phyloP scores from a whole-genome alignment of 1,140 invertebrate species.

The Stenopsyche tienmushanensis region DNA sequence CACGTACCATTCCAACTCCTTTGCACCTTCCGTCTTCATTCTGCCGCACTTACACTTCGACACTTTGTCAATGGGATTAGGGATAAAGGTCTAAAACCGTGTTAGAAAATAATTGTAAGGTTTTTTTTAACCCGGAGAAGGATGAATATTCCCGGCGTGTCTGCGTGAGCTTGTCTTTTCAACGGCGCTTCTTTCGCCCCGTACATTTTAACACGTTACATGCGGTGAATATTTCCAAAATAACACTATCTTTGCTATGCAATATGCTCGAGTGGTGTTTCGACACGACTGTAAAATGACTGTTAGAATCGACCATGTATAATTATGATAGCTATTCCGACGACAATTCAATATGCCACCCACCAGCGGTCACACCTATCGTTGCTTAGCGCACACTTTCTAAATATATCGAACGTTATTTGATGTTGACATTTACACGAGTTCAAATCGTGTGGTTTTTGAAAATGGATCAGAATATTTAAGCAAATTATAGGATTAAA shows the following conservation, averaged over 20 bases:
- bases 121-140: background rate
- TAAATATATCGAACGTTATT: no score
- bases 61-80: constrained; percentile 30
- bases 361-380: background rate
- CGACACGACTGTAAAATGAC: no score
- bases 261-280: no score
- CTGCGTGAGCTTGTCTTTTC: background rate
- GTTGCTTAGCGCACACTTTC: background rate
- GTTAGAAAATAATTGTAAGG: constrained; percentile 19
- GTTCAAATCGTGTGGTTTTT: no score
- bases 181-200: background rate
- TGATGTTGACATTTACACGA: no score
- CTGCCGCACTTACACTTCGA: constrained; percentile 28
- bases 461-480: no score
- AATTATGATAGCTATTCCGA: background rate
- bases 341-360: background rate
- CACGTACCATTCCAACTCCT: constrained; percentile 24
- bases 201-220: background rate
- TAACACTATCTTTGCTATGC: no score
- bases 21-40: constrained; percentile 30
- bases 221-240: no score
- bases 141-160: background rate
- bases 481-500: no score
- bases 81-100: constrained; percentile 24
- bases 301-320: no score